Conservation (phyloP, 1,140 invertebrate genomes). For the Aphis craccivora region DNA sequence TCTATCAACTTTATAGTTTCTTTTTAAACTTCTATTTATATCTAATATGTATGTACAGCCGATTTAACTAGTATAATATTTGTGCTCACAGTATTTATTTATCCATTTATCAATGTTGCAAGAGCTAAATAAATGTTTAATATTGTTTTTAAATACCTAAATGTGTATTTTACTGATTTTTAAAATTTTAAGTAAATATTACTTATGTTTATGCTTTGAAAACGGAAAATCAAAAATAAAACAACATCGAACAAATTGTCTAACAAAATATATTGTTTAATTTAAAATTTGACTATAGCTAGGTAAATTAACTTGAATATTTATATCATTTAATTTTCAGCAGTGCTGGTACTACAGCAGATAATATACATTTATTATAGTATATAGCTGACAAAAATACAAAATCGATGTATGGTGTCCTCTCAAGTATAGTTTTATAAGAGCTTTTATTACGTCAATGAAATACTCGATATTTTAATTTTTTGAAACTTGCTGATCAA, state of each 20-base stretch:
- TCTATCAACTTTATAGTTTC: neutral
- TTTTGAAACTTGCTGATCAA: neutral
- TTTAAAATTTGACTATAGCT: neutral
- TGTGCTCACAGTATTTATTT: too few species aligned
- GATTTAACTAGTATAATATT: too few species aligned
- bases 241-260: neutral
- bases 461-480: conserved; percentile 1
- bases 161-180: too few species aligned
- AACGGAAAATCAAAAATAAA: neutral
- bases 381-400: neutral
- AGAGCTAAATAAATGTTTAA: too few species aligned
- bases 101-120: neutral
- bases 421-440: neutral
- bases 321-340: neutral
- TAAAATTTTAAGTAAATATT: neutral
- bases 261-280: neutral
- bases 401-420: conserved; percentile 7
- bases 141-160: too few species aligned
- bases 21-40: too few species aligned
- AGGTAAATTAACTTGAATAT: neutral
- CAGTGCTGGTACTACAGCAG: neutral
- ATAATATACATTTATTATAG: neutral
- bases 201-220: too few species aligned
- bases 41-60: too few species aligned
- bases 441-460: conserved; percentile 3